Base-by-base conservation (phyloP, 2,113 vertebrate genomes). In the Orthochromis indermauri region DNA sequence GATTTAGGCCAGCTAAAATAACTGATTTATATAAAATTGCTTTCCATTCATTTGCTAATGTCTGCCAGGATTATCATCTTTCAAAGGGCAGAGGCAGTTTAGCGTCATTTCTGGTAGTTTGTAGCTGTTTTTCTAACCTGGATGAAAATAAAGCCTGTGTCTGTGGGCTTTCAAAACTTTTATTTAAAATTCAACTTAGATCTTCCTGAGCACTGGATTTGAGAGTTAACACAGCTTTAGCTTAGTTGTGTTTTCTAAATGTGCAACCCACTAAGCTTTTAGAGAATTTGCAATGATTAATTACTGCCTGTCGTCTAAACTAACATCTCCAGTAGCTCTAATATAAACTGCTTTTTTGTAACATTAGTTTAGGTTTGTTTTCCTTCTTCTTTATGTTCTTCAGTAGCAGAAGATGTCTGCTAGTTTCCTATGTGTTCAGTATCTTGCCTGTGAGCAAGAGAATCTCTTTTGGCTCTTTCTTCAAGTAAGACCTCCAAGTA, bases 401-500 rank as follows among this genome's bases (percentile, higher is more conserved):
- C 7, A 54, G 7, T 40, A n/a, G 26, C 16, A 17, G 40, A 35
- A 45, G 55, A 40, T 0, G 71, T 88, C 42, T 57, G 42, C 26
- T 63, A 6, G 12, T 80, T 81, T 40, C 31, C 7, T 24, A 2
- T 81, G 13, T 31, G 71, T 19, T 37, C 42, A 19, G 5, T 57
- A 21, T 71, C 33, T 80, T 55, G 47, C 61, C 84, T 24, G 53
- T 14, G 49, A 79, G 78, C 78, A 21, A 45, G 78, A 71, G 45
- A 63, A 86, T 51, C 14, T 80, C 85, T 66, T 66, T 54, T 87
- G 84, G 76, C 87, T 91, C 85, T 42, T 86, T 90, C 91, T 89
- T 86, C 84, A 76, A 91, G 89, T 53, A 63, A 93, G 90, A 90
- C 81, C 90, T 91, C 86, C 9, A 90, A 96, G 80, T 96, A 96